Evolutionary conservation across 2,113 vertebrate genomes (phyloP).

Genomic region (Leuciscus idus): DNA sequence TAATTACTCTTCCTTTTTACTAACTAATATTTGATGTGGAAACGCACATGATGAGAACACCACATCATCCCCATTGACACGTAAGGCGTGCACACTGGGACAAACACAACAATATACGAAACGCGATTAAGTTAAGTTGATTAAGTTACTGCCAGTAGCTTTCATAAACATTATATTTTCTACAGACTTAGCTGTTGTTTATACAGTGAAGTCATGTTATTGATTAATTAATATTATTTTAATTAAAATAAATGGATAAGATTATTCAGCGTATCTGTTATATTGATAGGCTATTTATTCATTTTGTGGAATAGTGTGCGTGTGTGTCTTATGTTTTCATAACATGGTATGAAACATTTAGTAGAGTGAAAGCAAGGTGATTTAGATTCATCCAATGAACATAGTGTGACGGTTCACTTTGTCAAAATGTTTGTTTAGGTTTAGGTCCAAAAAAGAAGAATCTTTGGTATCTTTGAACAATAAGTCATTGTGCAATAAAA

Average conservation of each 20-base stretch:
- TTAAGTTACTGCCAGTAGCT: not conserved
- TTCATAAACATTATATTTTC: not conserved
- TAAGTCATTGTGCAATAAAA: not conserved
- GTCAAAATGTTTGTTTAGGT: conserved; percentile 3
- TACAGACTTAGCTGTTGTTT: not conserved
- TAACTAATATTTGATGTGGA: conserved; percentile 28
- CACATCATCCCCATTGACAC: conserved; percentile 30
- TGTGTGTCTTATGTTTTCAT: not conserved
- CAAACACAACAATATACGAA: conserved; percentile 56
- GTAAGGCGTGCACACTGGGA: conserved; percentile 65
- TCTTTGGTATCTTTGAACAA: conserved; percentile 1
- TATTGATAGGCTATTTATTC: not conserved
- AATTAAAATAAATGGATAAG: not conserved
- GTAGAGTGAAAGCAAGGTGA: not conserved
- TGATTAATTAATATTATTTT: not conserved
- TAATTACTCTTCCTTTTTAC: conserved; percentile 53
- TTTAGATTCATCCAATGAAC: not conserved
- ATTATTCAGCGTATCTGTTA: not conserved
- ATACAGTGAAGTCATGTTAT: not conserved
- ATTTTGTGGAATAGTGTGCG: not conserved
- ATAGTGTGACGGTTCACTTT: not conserved
- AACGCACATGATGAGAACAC: conserved; percentile 49
- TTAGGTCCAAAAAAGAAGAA: not conserved
- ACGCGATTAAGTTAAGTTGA: not conserved
- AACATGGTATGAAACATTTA: not conserved